phyloP scores from a whole-genome alignment of 2,797 vertebrate genomes.

The Propithecus deckenii region DNA sequence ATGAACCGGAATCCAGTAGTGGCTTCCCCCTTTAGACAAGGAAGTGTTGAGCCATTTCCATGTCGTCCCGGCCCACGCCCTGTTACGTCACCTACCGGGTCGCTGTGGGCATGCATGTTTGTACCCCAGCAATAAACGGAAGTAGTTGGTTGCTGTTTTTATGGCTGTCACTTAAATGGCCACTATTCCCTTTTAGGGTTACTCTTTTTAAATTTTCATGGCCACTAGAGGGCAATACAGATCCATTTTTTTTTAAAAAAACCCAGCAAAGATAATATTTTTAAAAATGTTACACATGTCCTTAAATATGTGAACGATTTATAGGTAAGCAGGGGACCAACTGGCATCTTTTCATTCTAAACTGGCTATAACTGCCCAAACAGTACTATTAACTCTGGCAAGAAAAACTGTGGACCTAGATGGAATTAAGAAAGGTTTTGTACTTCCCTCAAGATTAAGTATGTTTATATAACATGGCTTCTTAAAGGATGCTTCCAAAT shows the following conservation, averaged over 20 bases:
- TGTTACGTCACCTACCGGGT: background rate
- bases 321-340: background rate
- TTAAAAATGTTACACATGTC: background rate
- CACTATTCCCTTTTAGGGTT: background rate
- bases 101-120: background rate
- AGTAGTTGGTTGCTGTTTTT: background rate
- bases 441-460: background rate
- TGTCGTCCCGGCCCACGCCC: background rate
- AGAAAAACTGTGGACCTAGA: background rate
- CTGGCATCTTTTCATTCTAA: background rate
- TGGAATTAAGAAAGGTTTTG: background rate
- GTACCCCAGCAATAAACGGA: background rate
- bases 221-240: constrained; percentile 34
- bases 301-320: background rate
- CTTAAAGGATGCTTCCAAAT: background rate
- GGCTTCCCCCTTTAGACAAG: background rate
- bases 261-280: background rate
- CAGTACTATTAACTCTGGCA: background rate
- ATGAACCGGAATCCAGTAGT: background rate
- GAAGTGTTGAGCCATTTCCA: background rate
- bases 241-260: background rate
- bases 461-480: background rate
- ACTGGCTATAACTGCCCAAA: background rate
- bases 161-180: background rate
- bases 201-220: background rate